A percentile compares a stretch with the other conserved stretches of the same genome.
Evolutionary conservation across 2,113 vertebrate genomes (phyloP).

Genomic region (Albula goreensis): DNA sequence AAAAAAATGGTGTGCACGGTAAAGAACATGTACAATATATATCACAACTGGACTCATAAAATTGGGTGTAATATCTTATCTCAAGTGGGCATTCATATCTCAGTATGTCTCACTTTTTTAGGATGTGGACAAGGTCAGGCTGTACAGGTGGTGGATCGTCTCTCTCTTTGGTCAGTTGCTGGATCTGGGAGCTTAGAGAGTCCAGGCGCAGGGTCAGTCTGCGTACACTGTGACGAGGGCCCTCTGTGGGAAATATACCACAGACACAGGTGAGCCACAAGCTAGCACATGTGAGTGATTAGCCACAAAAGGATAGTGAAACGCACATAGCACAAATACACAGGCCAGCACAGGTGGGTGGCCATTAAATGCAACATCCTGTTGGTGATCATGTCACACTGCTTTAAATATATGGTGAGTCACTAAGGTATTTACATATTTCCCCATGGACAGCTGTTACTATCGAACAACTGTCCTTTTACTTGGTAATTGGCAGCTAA

Average conservation of each 20-base stretch:
- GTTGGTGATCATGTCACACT: background rate
- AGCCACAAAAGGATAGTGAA: background rate
- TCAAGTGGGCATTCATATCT: too few species aligned
- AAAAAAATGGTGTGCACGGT: too few species aligned
- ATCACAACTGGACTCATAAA: too few species aligned
- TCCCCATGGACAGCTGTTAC: background rate
- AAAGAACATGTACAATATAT: too few species aligned
- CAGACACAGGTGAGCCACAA: background rate
- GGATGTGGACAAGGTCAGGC: slow-evolving; percentile 50
- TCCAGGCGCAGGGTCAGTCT: slow-evolving; percentile 61
- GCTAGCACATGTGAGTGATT: background rate
- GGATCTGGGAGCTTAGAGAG: slow-evolving; percentile 58
- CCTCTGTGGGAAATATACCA: slow-evolving; percentile 40
- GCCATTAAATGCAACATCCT: background rate
- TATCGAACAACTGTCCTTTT: background rate
- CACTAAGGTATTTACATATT: background rate
- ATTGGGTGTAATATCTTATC: too few species aligned
- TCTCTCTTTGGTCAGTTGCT: slow-evolving; percentile 54
- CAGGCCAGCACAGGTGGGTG: background rate
- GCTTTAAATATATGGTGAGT: background rate
- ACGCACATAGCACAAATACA: background rate
- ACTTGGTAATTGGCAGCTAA: background rate
- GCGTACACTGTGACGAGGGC: slow-evolving; percentile 38
- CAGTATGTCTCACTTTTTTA: slow-evolving; percentile 54
- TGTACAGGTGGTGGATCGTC: slow-evolving; percentile 37